Evolutionary conservation across 2,888 invertebrate species (phyloP), one percentile per base, ranked within the genome.

Genomic region (Bombylius major): DNA sequence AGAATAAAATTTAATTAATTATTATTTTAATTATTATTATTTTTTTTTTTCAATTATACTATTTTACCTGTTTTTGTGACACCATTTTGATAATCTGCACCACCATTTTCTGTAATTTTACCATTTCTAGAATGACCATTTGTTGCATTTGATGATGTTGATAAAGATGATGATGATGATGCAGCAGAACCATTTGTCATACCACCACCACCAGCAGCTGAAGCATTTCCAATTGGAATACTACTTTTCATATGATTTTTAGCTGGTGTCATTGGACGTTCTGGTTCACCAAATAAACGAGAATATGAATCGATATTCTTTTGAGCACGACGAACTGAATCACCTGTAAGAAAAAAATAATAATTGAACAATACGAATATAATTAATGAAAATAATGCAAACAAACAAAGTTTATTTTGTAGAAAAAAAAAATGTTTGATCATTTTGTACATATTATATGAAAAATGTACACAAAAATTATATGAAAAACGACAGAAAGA

Each of bases 161-260:
- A 70, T 42, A 71, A 67, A 58, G 71, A 71, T 56, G 71, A 71
- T 56, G 71, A 69, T 55, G 70, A 65, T 60, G 72, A 71, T 47
- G 70, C 69, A 23, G 68, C 68, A 53, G 70, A 68, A 59, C 70
- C 70, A 62, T 69, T 70, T 55, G 45, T 51, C 53, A 45, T 32
- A 14, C 33, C 50, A 33, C n/a, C 50, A 49, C 33, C 32, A 32
- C 50, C 46, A 48, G 52, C 47, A 7, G 34, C 34, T 47, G 39
- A 51, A 53, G 69, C 73, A 62, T 71, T 53, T 31, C 75, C 76
- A 66, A 79, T 74, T 65, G 76, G 70, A 66, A 78, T 77, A 72
- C 70, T 78, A 73, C 79, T 79, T 67, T 76, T 78, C 75, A 76
- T 75, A 70, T 77, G 76, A 69, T 78, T 76, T 71, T 77, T 78